Conservation (phyloP, 2,888 invertebrate species). For the Abrostola triplasia region DNA sequence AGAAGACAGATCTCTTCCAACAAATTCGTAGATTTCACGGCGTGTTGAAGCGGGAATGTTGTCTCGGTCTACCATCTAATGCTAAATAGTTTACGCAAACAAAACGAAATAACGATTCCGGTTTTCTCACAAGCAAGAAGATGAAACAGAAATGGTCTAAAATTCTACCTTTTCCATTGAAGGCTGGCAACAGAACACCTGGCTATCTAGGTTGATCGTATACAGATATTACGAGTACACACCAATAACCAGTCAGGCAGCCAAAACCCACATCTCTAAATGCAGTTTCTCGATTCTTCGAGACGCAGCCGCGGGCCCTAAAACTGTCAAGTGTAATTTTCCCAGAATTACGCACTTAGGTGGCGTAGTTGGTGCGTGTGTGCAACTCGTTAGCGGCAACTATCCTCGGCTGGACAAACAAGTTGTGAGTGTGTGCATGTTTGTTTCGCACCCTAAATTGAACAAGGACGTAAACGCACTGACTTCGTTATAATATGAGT, state of each 20-base stretch:
- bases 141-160: too few species aligned
- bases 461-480: conserved; percentile 1
- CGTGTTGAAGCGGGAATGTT: too few species aligned
- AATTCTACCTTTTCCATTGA: background rate
- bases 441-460: conserved; percentile 5
- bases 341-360: conserved; percentile 63
- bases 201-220: background rate
- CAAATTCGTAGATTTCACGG: too few species aligned
- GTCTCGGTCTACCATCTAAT: too few species aligned
- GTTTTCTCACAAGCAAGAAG: background rate
- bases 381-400: conserved; percentile 78
- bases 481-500: too few species aligned
- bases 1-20: too few species aligned
- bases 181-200: background rate
- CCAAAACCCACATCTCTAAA: conserved; percentile 2
- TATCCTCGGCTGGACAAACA: conserved; percentile 36
- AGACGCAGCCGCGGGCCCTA: conserved; percentile 27
- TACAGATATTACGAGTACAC: background rate
- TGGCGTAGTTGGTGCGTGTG: conserved; percentile 68
- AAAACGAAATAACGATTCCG: background rate
- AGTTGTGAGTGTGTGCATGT: conserved; percentile 9
- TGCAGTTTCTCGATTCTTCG: conserved; percentile 13
- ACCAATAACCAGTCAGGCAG: background rate
- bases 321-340: conserved; percentile 65
- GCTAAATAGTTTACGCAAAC: too few species aligned